Evolutionary conservation across 2,797 vertebrate genomes (phyloP), one percentile per base, ranked within the genome.

Genomic region (Gephyroberyx darwinii): DNA sequence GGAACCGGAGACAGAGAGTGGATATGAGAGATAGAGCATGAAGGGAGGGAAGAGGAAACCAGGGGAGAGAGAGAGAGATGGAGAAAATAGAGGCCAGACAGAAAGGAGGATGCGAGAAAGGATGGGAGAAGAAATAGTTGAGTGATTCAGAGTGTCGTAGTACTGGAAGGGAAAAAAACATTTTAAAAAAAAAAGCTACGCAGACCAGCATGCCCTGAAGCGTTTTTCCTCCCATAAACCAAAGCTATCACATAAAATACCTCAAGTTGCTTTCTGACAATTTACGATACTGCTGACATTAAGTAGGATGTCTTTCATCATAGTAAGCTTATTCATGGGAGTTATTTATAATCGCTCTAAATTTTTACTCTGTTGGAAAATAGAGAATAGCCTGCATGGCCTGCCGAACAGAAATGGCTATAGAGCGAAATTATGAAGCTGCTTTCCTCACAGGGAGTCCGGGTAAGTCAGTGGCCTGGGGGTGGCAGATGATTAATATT

Each of bases 401-500:
- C 72, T 20, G 35, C 51, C 61, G 71, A 69, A 65, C 41, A 78
- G 53, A 74, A 69, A 64, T 13, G 12, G 53, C 64, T n/a, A 8
- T 14, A 74, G 69, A 62, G 71, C 51, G 31, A 66, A 83, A 81
- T 69, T 5, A 81, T 80, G 81, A 83, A 78, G 65, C 83, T 5
- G 70, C 66, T 67, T 67, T 84, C 55, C 70, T 76, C 74, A 53
- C 61, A 69, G 78, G 73, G 79, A 89, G 80, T 78, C 84, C 72
- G 52, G 77, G 83, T 72, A 71, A 85, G 76, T 72, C 79, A 75
- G 85, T 73, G 88, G 86, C 85, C 84, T 84, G 80, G 87, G 82
- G 84, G 80, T 75, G 85, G 82, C 77, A 74, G 31, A 87, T 92
- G 87, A 93, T 93, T 92, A 87, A 94, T 92, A 92, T 93, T 92